Conservation (phyloP, 2,888 invertebrate species). For the Chironomus riparius region DNA sequence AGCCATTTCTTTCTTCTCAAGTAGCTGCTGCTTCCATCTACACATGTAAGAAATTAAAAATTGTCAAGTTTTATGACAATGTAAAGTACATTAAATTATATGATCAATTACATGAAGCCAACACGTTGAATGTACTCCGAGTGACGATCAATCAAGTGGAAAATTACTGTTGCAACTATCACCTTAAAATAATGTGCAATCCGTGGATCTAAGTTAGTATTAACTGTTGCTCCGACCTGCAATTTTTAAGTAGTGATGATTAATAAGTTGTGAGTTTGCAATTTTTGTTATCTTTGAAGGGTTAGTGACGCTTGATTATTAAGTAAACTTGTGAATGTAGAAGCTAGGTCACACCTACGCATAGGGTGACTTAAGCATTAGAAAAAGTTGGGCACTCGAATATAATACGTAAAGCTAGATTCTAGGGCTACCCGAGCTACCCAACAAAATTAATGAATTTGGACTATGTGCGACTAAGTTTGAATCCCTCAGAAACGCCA, state of each 20-base stretch:
- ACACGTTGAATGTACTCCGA: conserved; percentile 82
- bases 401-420: too few relatives aligned
- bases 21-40: conserved; percentile 58
- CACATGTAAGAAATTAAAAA: conserved; percentile 14
- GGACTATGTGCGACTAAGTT: too few relatives aligned
- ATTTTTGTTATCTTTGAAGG: not conserved
- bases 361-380: too few relatives aligned
- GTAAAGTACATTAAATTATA: not conserved
- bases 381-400: too few relatives aligned
- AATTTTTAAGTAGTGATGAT: conserved; percentile 35
- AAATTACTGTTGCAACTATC: conserved; percentile 60
- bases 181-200: conserved; percentile 66
- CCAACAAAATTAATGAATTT: too few relatives aligned
- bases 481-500: too few relatives aligned
- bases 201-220: conserved; percentile 57
- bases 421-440: too few relatives aligned
- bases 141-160: conserved; percentile 81
- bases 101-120: conserved; percentile 58
- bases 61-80: not conserved
- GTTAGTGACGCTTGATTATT: not conserved
- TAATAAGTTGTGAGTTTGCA: not conserved
- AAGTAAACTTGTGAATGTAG: too few relatives aligned
- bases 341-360: too few relatives aligned
- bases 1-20: conserved; percentile 77
- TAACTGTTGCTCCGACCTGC: conserved; percentile 56